Conservation (phyloP, 2,113 vertebrate species). For the Egretta garzetta region DNA sequence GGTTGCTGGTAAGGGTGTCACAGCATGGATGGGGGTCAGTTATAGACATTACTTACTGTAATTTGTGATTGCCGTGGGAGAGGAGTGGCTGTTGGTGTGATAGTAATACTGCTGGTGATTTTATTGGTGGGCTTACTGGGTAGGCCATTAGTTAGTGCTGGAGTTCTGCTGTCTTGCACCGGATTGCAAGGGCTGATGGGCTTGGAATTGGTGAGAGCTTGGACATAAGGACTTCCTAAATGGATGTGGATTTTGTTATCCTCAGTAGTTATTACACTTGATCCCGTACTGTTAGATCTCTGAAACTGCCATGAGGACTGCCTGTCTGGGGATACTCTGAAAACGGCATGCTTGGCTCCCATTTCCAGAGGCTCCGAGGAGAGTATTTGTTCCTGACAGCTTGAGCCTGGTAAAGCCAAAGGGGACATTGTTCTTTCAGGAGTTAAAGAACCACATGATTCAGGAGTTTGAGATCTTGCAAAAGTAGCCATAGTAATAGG, state of each 20-base stretch:
- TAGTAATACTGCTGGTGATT: conserved; percentile 98
- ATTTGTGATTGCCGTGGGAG: conserved; percentile 93
- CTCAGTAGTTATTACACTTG: conserved; percentile 96
- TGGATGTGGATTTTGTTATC: conserved; percentile 99
- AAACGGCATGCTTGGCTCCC: conserved; percentile 84
- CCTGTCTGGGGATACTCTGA: conserved; percentile 91
- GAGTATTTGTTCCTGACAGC: conserved; percentile 81
- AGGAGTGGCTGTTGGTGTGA: conserved; percentile 92
- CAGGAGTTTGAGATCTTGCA: conserved; percentile 86
- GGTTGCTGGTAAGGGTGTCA: conserved; percentile 74
- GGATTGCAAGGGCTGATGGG: conserved; percentile 76
- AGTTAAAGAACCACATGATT: conserved; percentile 87
- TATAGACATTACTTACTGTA: conserved; percentile 98
- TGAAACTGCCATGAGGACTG: conserved; percentile 92
- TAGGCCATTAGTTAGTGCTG: conserved; percentile 83
- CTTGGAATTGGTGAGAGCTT: conserved; percentile 83
- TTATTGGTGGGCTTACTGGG: conserved; percentile 87
- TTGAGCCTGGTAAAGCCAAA: conserved; percentile 83
- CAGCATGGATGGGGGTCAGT: conserved; percentile 81
- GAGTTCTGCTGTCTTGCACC: conserved; percentile 86
- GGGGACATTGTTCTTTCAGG: conserved; percentile 93
- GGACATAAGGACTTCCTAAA: conserved; percentile 91
- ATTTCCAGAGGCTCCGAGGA: conserved; percentile 85
- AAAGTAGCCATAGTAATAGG: conserved; percentile 86
- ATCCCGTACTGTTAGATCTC: conserved; percentile 90